A percentile compares a stretch with the other conserved stretches of the same genome.
These are phyloP conservation scores for Pangasius krempfi DNA, from an alignment of 2,797 vertebrate species.

Conservation along the genomic window DNA sequence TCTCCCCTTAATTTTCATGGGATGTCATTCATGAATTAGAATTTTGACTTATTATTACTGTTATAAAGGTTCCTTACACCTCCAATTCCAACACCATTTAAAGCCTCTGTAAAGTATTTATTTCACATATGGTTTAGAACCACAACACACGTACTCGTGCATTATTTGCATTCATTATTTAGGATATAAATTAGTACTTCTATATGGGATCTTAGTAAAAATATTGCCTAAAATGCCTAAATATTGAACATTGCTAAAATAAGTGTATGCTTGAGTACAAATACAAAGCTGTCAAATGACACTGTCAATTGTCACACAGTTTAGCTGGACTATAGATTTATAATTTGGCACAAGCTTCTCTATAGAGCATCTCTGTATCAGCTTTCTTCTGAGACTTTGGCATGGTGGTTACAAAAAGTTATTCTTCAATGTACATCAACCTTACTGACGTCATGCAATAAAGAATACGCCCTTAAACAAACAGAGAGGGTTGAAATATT, in stretches of 20 bases:
- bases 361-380: background rate
- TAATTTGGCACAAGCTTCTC: background rate
- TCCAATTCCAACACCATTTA: background rate
- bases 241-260: background rate
- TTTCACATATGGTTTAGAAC: background rate
- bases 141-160: background rate
- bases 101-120: background rate
- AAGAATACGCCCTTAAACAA: constrained; percentile 14
- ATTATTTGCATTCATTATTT: background rate
- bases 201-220: background rate
- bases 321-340: background rate
- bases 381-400: background rate
- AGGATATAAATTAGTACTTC: background rate
- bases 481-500: constrained; percentile 5
- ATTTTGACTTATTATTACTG: background rate
- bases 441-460: background rate
- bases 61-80: background rate
- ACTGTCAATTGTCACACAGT: background rate
- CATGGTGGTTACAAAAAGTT: background rate
- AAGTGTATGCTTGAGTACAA: background rate
- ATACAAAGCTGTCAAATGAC: background rate
- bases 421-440: background rate
- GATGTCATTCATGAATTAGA: background rate
- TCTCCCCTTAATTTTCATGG: background rate
- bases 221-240: background rate